A percentile compares a stretch with the other conserved stretches of the same genome.
Evolutionary conservation across 2,888 invertebrate species (phyloP).

Genomic region (Lithosia quadra): DNA sequence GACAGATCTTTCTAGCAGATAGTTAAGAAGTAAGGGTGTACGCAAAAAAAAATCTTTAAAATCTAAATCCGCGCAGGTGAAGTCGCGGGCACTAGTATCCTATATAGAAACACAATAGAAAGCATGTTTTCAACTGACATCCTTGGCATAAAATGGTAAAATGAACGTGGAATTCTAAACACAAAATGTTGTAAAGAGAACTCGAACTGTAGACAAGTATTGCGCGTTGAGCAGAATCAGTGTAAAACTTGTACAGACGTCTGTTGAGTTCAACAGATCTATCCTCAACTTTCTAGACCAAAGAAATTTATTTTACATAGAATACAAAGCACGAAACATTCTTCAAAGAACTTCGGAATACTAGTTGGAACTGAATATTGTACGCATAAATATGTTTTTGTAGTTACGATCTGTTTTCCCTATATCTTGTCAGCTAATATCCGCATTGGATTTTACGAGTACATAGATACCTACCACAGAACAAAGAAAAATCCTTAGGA

Average conservation of each 20-base stretch:
- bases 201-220: conserved; percentile 33
- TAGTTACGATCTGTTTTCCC: background rate
- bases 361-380: conserved; percentile 9
- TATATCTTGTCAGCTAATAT: background rate
- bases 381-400: conserved; percentile 12
- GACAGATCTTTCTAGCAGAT: too few species aligned
- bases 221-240: conserved; percentile 50
- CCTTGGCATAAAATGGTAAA: conserved; percentile 14
- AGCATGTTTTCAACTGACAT: background rate
- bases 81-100: too few species aligned
- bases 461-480: too few species aligned
- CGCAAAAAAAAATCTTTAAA: too few species aligned
- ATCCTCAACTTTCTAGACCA: conserved; percentile 56
- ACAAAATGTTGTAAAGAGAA: conserved; percentile 24
- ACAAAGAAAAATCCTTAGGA: too few species aligned
- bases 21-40: too few species aligned
- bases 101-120: background rate
- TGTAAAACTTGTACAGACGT: conserved; percentile 55
- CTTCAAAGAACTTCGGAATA: conserved; percentile 18
- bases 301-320: conserved; percentile 36
- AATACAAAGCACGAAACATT: conserved; percentile 19
- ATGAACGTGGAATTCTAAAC: conserved; percentile 22
- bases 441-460: background rate
- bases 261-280: conserved; percentile 54
- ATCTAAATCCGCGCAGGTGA: too few species aligned